phyloP scores from a whole-genome alignment of 2,797 vertebrate species.

The Mormyrus hasselquistii region DNA sequence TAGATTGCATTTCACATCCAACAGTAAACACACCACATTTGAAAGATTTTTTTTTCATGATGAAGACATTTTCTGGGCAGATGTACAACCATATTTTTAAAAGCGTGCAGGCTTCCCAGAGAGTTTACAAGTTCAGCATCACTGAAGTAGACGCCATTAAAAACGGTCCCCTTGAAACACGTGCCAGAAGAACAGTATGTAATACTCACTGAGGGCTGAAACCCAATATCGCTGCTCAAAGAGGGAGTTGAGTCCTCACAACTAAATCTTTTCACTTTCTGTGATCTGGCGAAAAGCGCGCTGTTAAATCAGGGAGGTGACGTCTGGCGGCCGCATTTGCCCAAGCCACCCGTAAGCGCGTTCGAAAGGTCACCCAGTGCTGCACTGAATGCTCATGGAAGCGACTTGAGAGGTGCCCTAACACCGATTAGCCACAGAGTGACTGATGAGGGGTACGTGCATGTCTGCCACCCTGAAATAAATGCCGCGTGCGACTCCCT shows the following conservation, averaged over 20 bases:
- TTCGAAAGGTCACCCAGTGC: conserved; percentile 19
- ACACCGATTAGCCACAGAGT: conserved; percentile 48
- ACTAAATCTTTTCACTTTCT: conserved; percentile 1
- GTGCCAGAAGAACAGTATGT: conserved; percentile 38
- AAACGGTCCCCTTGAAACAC: conserved; percentile 50
- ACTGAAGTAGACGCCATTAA: conserved; percentile 51
- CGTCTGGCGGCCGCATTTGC: background rate
- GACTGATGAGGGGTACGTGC: conserved; percentile 45
- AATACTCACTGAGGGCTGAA: conserved; percentile 43
- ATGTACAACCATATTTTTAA: conserved; percentile 10
- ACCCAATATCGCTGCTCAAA: conserved; percentile 41
- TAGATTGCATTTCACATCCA: background rate
- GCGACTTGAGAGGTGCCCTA: conserved; percentile 47
- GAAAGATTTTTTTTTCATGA: background rate
- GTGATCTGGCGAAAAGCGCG: conserved; percentile 13
- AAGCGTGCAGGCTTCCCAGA: background rate
- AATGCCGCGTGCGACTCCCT: background rate
- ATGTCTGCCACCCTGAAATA: background rate
- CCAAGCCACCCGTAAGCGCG: conserved; percentile 16
- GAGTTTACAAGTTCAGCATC: conserved; percentile 35
- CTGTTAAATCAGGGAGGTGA: background rate
- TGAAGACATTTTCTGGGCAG: conserved; percentile 6
- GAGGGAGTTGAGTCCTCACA: conserved; percentile 30
- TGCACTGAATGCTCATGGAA: conserved; percentile 28
- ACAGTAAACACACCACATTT: background rate